phyloP scores from a whole-genome alignment of 2,888 invertebrate species.

The Metalampra italica region DNA sequence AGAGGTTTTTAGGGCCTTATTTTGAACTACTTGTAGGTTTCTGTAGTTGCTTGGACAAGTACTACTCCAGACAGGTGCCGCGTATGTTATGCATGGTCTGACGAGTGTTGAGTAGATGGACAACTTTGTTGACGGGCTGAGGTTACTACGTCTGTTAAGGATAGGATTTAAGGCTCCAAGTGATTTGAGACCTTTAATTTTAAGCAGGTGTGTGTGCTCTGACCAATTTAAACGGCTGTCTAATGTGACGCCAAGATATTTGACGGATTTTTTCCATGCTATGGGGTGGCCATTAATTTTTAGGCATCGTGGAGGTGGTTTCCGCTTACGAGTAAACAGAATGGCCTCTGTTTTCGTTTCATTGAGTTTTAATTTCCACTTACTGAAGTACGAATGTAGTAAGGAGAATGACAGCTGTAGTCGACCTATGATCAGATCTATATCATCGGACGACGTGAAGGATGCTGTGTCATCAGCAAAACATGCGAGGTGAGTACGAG shows the following conservation, averaged over 20 bases:
- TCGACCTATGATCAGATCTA: conserved; percentile 6
- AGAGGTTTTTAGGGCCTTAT: too few species aligned
- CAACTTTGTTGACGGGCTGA: too few species aligned
- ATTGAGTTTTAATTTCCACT: conserved; percentile 7
- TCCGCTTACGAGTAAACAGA: background rate
- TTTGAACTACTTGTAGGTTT: too few species aligned
- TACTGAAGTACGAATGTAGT: conserved; percentile 3
- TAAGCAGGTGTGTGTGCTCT: too few species aligned
- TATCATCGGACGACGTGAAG: conserved; percentile 6
- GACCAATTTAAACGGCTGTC: too few species aligned
- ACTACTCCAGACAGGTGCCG: too few species aligned
- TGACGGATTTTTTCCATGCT: background rate
- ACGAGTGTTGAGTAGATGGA: too few species aligned
- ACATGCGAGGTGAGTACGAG: conserved; percentile 5
- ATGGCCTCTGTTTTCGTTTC: conserved; percentile 7
- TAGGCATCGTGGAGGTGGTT: background rate
- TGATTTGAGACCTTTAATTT: too few species aligned
- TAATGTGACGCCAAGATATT: background rate
- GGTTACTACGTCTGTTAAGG: too few species aligned
- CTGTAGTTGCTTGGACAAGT: too few species aligned
- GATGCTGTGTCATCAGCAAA: conserved; percentile 14
- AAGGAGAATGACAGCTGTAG: conserved; percentile 7
- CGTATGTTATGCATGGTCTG: too few species aligned
- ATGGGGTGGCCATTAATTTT: background rate
- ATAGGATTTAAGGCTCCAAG: too few species aligned